Evolutionary conservation across 2,113 vertebrate species (phyloP), one percentile per base, ranked within the genome.

Genomic region (Rhegmatorhina hoffmannsi): DNA sequence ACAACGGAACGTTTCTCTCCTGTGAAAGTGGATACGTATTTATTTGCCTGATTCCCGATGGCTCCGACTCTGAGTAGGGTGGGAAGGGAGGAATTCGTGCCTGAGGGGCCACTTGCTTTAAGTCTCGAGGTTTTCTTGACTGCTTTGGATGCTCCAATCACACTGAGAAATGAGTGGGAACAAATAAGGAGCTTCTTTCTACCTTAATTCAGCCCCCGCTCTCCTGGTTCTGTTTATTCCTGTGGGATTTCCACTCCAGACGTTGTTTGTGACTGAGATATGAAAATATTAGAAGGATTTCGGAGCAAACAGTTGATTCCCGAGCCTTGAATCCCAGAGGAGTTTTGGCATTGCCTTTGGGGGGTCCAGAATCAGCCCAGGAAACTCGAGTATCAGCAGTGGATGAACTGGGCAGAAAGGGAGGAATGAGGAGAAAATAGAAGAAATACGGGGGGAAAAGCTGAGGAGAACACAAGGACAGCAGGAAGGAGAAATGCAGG

Each of bases 11-110:
- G 69, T 92, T 94, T 26, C 40, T 96, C 97, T 96, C 69, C 3
- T 90, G 94, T 97, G 97, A 97, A 98, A 97, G 94, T 53, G 83
- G 94, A 96, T 43, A 38, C 1, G 0, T 49, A 80, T 97, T 96
- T 85, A 47, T 90, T 80, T 76, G 72, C 95, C 94, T 53, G 40
- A 8, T 62, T 86, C 72, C 43, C 79, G 64, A 46, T 5, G 84
- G 23, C 72, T 46, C 53, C 50, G 80, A 49, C 94, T 79, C 81
- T 49, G 43, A 9, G 28, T 2, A 24, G 55, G 43, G 49, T 38
- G 47, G 25, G 29, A 62, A 56, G 66, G 47, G 33, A 31, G 33
- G 38, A 56, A 66, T 70, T 52, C n/a, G 3, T 1, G 9, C 8
- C 68, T 55, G 3, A 50, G 80, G 49, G 66, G 40, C 67, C 56